Evolutionary conservation across 2,797 vertebrate species (phyloP).

Genomic region (Macroramphosus scolopax): DNA sequence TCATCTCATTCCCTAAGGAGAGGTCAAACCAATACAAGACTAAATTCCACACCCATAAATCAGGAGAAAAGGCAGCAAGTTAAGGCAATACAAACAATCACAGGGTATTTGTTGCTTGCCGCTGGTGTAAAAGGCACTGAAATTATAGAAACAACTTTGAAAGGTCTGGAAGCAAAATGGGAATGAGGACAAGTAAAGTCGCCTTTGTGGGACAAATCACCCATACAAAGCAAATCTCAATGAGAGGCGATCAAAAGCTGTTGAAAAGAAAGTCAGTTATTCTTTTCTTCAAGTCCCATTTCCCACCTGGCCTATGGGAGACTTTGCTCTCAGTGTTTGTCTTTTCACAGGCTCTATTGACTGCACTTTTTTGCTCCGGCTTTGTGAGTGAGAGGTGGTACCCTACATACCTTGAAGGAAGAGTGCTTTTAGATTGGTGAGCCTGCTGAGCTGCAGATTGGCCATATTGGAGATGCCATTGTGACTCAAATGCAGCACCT

Average conservation of each 20-base stretch:
- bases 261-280: constrained; percentile 61
- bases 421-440: constrained; percentile 86
- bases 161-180: constrained; percentile 35
- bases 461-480: constrained; percentile 88
- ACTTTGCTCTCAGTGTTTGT: constrained; percentile 42
- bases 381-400: constrained; percentile 38
- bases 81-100: constrained; percentile 20
- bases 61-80: neutral
- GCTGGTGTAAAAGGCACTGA: constrained; percentile 31
- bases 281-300: constrained; percentile 62
- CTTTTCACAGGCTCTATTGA: constrained; percentile 60
- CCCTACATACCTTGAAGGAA: constrained; percentile 83
- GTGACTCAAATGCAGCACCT: constrained; percentile 89
- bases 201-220: constrained; percentile 52
- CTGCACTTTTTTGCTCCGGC: constrained; percentile 31
- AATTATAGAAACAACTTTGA: constrained; percentile 36
- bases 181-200: constrained; percentile 27
- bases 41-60: too few species aligned
- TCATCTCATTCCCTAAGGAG: constrained; percentile 83
- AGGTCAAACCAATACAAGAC: constrained; percentile 26
- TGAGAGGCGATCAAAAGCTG: constrained; percentile 60
- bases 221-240: constrained; percentile 55
- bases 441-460: constrained; percentile 86
- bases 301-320: constrained; percentile 61
- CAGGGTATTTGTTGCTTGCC: constrained; percentile 14